Evolutionary conservation across 2,113 vertebrate species (phyloP), one percentile per base, ranked within the genome.

Genomic region (Zosterops pallidus): DNA sequence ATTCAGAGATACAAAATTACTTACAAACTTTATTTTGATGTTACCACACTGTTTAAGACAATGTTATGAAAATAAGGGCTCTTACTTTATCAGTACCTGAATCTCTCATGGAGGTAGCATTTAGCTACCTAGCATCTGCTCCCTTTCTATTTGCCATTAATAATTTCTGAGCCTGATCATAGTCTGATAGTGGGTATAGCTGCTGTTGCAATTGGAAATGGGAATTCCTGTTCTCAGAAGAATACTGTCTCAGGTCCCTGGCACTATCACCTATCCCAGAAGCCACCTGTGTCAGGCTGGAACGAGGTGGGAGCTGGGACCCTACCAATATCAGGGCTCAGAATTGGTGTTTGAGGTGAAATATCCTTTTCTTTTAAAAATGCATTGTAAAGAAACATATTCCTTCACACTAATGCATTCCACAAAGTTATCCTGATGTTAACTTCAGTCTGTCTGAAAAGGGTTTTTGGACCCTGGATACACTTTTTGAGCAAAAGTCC

Each of bases 141-240:
- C 5, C 6, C 7, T 7, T 75, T 68, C 47, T 47, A 83, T 83
- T 31, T 60, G 21, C 50, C 14, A 12, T 49, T 50, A 52, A 71
- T 42, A 53, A 56, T 39, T 68, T 50, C 16, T 67, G 55, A 62
- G 5, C 21, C 44, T 74, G 22, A 29, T 21, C 21, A 19, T 12
- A 74, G 33, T 6, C 7, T 37, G 24, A 25, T 13, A 84, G 37
- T 56, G 71, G 42, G 10, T 28, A 28, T 29, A 37, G 9, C 5
- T 68, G 19, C 6, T 60, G 14, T 42, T 85, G 26, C 33, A 67
- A 4, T 2, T 59, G 20, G 14, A 18, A 81, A 5, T 55, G 10
- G 5, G 9, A 47, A 62, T 11, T 9, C 16, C 9, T 1, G 0
- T 50, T 44, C 39, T 42, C 33, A 17, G 12, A n/a, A 9, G 16